Conservation (phyloP, 1,140 invertebrate genomes). For the Elymnias hypermnestra region DNA sequence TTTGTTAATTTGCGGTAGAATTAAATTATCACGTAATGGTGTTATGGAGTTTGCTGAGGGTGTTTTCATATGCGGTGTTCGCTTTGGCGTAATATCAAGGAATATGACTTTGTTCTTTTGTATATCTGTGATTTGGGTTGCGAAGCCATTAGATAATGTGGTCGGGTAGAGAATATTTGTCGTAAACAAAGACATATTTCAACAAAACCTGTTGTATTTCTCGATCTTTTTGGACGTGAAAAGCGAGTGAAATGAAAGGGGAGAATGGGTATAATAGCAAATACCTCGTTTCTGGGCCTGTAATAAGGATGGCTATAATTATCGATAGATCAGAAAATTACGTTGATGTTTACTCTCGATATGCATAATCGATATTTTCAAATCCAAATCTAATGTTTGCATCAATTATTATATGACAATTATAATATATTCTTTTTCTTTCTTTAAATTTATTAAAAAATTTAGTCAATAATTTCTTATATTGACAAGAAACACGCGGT, state of each 20-base stretch:
- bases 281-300: slow-evolving; percentile 15
- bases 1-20: slow-evolving; percentile 46
- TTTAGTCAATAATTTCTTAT: too few relatives aligned
- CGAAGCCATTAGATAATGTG: slow-evolving; percentile 45
- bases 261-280: slow-evolving; percentile 31
- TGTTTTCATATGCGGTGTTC: slow-evolving; percentile 40
- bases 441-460: too few relatives aligned
- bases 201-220: slow-evolving; percentile 11
- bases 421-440: too few relatives aligned
- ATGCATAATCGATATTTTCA: too few relatives aligned
- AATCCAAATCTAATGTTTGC: too few relatives aligned
- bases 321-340: too few relatives aligned
- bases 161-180: slow-evolving; percentile 44
- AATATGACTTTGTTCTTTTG: slow-evolving; percentile 53
- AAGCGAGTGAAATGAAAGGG: slow-evolving; percentile 18
- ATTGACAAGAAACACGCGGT: too few relatives aligned
- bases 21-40: slow-evolving; percentile 52
- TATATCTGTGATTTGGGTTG: slow-evolving; percentile 46
- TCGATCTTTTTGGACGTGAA: slow-evolving; percentile 3
- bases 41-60: slow-evolving; percentile 39
- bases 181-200: slow-evolving; percentile 48
- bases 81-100: slow-evolving; percentile 52
- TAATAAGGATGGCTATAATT: too few relatives aligned
- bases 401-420: too few relatives aligned
- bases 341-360: too few relatives aligned